Conservation (phyloP, 2,113 vertebrate genomes). For the Chaetura pelagica region DNA sequence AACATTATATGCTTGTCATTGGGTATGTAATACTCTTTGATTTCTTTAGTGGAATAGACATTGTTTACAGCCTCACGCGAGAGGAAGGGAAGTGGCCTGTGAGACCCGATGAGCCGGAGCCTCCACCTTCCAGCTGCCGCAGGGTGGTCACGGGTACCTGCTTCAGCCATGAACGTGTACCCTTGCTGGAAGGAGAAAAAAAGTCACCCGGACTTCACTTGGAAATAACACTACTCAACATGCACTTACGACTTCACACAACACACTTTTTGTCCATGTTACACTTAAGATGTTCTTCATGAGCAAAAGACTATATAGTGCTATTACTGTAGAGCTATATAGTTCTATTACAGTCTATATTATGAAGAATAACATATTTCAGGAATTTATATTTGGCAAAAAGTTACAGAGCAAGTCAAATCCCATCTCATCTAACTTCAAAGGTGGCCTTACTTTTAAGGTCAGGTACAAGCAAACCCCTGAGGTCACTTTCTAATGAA, state of each 20-base stretch:
- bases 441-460: not conserved
- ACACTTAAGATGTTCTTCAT: not conserved
- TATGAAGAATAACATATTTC: not conserved
- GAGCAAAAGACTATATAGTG: not conserved
- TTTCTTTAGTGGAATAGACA: constrained; percentile 81
- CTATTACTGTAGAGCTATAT: too few relatives aligned
- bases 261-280: not conserved
- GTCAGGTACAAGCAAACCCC: not conserved
- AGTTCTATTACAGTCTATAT: not conserved
- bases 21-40: constrained; percentile 88
- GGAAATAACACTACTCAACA: not conserved
- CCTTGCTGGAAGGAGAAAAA: constrained; percentile 79
- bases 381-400: not conserved
- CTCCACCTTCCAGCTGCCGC: constrained; percentile 79
- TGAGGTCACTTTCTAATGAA: not conserved
- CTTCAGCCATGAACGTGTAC: constrained; percentile 91
- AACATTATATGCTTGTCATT: constrained; percentile 85
- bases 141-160: constrained; percentile 60
- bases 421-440: not conserved
- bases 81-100: constrained; percentile 77
- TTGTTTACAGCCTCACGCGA: constrained; percentile 70
- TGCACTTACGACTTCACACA: not conserved
- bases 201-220: not conserved
- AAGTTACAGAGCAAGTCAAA: not conserved
- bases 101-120: constrained; percentile 83